phyloP scores from a whole-genome alignment of 2,113 vertebrate species.

The Gulo gulo region DNA sequence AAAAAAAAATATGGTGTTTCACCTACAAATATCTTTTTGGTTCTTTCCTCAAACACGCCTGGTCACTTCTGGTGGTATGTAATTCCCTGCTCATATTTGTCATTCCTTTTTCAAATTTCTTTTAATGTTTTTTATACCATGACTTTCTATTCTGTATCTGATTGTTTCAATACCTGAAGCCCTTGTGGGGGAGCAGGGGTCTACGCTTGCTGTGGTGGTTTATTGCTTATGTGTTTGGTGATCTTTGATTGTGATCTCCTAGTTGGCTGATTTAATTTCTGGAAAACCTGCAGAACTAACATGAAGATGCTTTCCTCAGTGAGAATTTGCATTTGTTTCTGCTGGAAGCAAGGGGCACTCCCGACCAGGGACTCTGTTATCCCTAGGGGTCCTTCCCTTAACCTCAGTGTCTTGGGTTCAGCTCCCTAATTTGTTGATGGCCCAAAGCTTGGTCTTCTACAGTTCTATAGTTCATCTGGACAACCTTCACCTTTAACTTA shows the following conservation, averaged over 20 bases:
- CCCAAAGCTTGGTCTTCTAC: not conserved
- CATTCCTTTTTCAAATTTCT: not conserved
- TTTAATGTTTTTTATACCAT: not conserved
- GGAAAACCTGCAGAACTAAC: not conserved
- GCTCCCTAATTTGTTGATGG: too few relatives aligned
- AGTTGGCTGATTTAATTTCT: conserved; percentile 14
- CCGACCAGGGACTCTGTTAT: not conserved
- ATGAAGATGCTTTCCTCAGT: not conserved
- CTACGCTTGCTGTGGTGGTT: not conserved
- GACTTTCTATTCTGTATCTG: not conserved
- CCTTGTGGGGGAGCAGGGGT: not conserved
- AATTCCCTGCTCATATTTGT: not conserved
- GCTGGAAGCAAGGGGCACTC: not conserved
- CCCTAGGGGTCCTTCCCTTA: not conserved
- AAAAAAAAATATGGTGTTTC: not conserved
- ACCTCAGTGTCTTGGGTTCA: not conserved
- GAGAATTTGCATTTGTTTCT: conserved; percentile 17
- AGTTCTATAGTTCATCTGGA: not conserved
- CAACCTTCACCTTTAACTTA: not conserved
- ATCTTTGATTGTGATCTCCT: not conserved
- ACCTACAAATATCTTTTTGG: not conserved
- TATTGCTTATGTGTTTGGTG: not conserved
- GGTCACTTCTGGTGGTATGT: not conserved
- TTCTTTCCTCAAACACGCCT: not conserved
- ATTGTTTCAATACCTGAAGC: not conserved